Percentiles rank a stretch among this genome's conserved stretches.
phyloP scores from a whole-genome alignment of 2,113 vertebrate species.

The Cheilinus undulatus region DNA sequence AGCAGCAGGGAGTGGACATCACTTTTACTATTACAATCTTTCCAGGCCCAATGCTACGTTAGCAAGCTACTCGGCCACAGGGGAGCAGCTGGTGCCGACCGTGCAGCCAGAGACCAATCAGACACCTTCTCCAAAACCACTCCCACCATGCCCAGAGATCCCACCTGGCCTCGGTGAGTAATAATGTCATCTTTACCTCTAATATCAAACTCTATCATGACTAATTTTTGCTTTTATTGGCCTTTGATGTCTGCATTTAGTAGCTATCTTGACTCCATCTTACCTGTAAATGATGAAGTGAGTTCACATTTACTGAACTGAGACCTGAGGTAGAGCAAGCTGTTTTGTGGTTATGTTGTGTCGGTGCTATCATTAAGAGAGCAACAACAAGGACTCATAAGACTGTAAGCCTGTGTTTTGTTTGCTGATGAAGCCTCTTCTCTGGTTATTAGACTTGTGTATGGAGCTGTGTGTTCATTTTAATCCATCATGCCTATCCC shows the following conservation, averaged over 20 bases:
- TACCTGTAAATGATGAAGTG: too few relatives aligned
- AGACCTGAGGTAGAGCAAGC: not conserved
- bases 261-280: too few relatives aligned
- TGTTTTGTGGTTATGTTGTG: not conserved
- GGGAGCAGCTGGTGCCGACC: constrained; percentile 84
- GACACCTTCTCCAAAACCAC: constrained; percentile 87
- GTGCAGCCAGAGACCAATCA: constrained; percentile 84
- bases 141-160: constrained; percentile 92
- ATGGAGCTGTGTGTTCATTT: not conserved
- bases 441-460: not conserved
- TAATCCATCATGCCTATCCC: not conserved
- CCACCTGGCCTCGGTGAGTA: constrained; percentile 93
- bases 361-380: too few relatives aligned
- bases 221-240: not conserved
- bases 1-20: constrained; percentile 67
- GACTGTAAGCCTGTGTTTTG: not conserved
- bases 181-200: not conserved
- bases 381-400: too few relatives aligned
- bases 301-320: too few relatives aligned
- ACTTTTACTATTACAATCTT: constrained; percentile 87
- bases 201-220: not conserved
- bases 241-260: too few relatives aligned
- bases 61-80: constrained; percentile 79
- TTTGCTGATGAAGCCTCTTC: not conserved
- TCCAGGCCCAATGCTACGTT: constrained; percentile 89